Evolutionary conservation across 2,113 vertebrate species (phyloP), one percentile per base, ranked within the genome.

Genomic region (human): DNA sequence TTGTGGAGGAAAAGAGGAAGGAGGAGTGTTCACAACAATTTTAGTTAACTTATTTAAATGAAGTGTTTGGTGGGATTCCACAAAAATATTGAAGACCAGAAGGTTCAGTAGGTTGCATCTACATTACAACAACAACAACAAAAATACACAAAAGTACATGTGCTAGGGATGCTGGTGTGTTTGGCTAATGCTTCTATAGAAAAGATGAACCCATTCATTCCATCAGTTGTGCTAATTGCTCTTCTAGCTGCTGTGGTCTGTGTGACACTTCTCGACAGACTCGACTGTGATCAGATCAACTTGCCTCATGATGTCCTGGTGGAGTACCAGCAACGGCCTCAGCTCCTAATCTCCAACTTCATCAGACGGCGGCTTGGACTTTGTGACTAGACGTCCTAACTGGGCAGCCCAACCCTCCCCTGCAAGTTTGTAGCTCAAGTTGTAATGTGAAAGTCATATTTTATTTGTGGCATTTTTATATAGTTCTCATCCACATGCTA

Each of bases 251-350:
- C 99, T 25, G 99, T 99, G 1, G 97, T 99, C 93, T 99, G 99
- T 45, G 99, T 99, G 97, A 98, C 98, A 0, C 96, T 99, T 97
- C 98, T 99, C 95, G 98, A 99, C 98, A 98, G 99, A 89, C 98
- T 99, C 30, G 97, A 99, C 12, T 99, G 99, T 32, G 99, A 99
- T 98, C 99, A 99, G 98, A 99, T 99, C 98, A 98, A 95, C 14
- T 98, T 98, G 1, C 55, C 99, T 50, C 99, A 98, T 14, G 98
- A 99, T 12, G 98, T 99, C 94, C 98, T 99, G 93, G 40, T 98
- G 81, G 99, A 99, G 85, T 99, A 99, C 97, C 99, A 99, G 98
- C 98, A 98, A 97, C 97, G 98, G 93, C 99, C 99, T 72, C 99
- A 99, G 98, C 81, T 98, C 35, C 98, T 99, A 66, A 99, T 99